Conservation (phyloP, 1,140 invertebrate genomes). For the Drosophila seguyi region DNA sequence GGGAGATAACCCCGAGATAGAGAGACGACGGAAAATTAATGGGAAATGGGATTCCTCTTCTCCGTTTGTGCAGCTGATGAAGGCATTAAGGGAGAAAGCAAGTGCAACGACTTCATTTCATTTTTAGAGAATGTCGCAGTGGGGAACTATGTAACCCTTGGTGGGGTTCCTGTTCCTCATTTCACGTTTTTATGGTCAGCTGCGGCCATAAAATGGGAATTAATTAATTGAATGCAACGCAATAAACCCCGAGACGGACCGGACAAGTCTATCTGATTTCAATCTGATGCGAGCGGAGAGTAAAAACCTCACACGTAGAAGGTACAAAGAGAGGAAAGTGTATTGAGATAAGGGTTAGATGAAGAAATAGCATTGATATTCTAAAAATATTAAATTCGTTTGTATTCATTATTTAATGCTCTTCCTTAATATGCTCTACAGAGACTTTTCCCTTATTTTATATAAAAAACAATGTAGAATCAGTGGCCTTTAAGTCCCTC, state of each 20-base stretch:
- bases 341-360: not conserved
- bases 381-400: not conserved
- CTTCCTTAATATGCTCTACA: too few species aligned
- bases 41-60: slow-evolving; percentile 47
- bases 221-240: slow-evolving; percentile 55
- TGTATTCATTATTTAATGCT: not conserved
- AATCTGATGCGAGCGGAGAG: not conserved
- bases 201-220: slow-evolving; percentile 44
- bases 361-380: not conserved
- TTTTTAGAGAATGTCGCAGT: slow-evolving; percentile 61
- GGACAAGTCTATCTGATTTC: slow-evolving; percentile 29
- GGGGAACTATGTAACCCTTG: slow-evolving; percentile 26
- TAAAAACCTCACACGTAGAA: slow-evolving; percentile 42
- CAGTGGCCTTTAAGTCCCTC: not conserved
- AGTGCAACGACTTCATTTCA: slow-evolving; percentile 49
- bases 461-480: not conserved
- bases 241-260: slow-evolving; percentile 16
- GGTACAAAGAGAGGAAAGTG: not conserved
- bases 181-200: slow-evolving; percentile 38
- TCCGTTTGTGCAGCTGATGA: slow-evolving; percentile 65
- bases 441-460: not conserved
- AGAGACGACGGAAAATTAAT: slow-evolving; percentile 55
- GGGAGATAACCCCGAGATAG: slow-evolving; percentile 41
- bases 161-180: slow-evolving; percentile 9
- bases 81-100: slow-evolving; percentile 66